Conservation (phyloP, 2,113 vertebrate genomes). For the Jaculus jaculus region DNA sequence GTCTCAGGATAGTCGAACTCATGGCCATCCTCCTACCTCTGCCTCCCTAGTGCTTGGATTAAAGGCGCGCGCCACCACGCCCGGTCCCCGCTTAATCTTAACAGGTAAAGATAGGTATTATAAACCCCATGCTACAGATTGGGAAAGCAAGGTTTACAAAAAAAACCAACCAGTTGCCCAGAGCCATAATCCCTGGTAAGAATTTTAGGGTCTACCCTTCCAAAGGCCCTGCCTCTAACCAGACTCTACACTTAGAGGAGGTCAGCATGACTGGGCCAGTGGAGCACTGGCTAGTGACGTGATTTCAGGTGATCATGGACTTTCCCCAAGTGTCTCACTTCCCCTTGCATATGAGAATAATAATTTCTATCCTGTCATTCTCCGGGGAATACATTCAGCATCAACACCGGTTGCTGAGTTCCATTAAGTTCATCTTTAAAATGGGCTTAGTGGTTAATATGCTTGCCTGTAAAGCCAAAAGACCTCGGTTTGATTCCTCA, state of each 20-base stretch:
- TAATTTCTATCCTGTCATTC: neutral
- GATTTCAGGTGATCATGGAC: rapidly evolving
- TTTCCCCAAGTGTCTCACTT: neutral
- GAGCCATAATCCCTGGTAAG: neutral
- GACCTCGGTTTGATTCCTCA: too few species aligned
- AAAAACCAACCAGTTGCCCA: neutral
- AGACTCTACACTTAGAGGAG: neutral
- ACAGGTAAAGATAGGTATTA: neutral
- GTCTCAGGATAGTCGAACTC: too few species aligned
- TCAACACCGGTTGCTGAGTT: neutral
- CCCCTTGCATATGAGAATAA: neutral
- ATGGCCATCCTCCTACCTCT: too few species aligned
- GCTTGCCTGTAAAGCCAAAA: too few species aligned
- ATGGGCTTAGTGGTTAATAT: too few species aligned
- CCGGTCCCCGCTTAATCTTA: neutral
- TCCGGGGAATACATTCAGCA: neutral
- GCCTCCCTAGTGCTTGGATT: too few species aligned
- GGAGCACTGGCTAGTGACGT: neutral
- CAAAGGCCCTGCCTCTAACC: neutral
- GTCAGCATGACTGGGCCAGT: neutral
- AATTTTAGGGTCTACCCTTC: neutral
- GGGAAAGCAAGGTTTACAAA: neutral
- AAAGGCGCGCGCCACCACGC: too few species aligned
- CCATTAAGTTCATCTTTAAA: neutral
- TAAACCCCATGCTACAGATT: slow-evolving; percentile 3